Evolutionary conservation across 2,888 invertebrate species (phyloP).

Genomic region (Andrena bucephala): DNA sequence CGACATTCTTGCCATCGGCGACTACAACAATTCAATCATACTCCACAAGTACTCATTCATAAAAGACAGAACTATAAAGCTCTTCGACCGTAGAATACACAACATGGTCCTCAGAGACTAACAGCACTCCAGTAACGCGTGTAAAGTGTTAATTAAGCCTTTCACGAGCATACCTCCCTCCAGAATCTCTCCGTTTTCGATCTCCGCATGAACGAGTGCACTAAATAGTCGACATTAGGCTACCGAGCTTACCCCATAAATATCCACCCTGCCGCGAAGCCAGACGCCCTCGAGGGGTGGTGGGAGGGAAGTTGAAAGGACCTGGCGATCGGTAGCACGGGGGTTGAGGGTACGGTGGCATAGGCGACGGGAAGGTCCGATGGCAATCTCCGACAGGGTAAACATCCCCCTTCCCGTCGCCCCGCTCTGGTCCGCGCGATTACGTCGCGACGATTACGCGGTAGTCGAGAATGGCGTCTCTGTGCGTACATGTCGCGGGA

Average conservation of each 20-base stretch:
- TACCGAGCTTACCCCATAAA: background rate
- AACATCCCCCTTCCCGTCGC: conserved; percentile 6
- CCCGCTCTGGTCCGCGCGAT: conserved; percentile 46
- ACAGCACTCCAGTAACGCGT: no score
- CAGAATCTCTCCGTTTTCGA: no score
- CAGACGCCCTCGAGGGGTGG: background rate
- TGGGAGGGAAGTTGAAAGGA: background rate
- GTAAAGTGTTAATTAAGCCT: no score
- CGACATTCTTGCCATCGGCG: no score
- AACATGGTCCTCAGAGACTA: no score
- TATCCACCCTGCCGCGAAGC: background rate
- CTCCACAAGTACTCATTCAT: no score
- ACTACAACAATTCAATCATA: no score
- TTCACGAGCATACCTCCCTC: no score
- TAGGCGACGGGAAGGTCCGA: conserved; percentile 17
- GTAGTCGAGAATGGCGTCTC: conserved; percentile 78
- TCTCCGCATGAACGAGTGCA: background rate
- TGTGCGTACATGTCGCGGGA: conserved; percentile 80
- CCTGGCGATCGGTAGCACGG: background rate
- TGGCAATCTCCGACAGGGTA: conserved; percentile 41
- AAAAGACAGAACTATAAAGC: no score
- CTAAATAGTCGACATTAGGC: background rate
- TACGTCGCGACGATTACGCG: conserved; percentile 72
- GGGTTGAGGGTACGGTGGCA: background rate
- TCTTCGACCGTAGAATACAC: no score